Base-by-base conservation (phyloP, 1,140 invertebrate species). In the Neodiprion virginianus region DNA sequence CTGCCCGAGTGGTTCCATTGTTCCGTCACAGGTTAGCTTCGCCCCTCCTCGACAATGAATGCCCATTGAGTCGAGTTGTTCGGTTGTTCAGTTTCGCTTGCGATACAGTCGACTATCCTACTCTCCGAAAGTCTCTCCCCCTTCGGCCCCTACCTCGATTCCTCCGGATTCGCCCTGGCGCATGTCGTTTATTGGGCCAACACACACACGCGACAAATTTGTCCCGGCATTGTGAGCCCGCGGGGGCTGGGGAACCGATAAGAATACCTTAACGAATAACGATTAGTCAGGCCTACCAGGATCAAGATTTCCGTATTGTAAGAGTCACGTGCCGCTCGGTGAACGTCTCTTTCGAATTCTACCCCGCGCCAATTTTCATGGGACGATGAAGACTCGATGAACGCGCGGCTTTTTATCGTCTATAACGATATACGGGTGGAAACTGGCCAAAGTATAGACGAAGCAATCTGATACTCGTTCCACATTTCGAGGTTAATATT, bases 141-240 rank as follows among this genome's bases (percentile, higher is more conserved):
- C 53, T 61, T 61, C 53, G 53, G 4, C 53, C 53, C 53, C n/a
- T 61, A 7, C 53, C 7, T 61, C 53, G 11, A 14, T 17, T 12
- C 11, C 11, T 17, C 11, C n/a, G 53, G 53, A 61, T 17, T 61
- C 53, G 8, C n/a, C 53, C 53, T 14, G 53, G 53, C 8, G 53
- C 11, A 61, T 61, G n/a, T 61, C 75, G 76, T 80, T 83, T 81
- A 81, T 83, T 81, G 80, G 78, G 74, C 79, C 82, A 80, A 83
- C 82, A 80, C 17, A 80, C 17, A 77, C 82, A 80, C 82, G 80
- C 76, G 76, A 83, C 83, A 79, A 84, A 84, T 83, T 82, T 76
- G 74, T 69, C 67, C 48, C 50, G 48, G 73, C 76, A 77, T 73
- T 82, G 81, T 79, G 49, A 70, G 76, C 78, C 71, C 68, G 77